Evolutionary conservation across 2,888 invertebrate species (phyloP).

Genomic region (Microctonus hyperodae): DNA sequence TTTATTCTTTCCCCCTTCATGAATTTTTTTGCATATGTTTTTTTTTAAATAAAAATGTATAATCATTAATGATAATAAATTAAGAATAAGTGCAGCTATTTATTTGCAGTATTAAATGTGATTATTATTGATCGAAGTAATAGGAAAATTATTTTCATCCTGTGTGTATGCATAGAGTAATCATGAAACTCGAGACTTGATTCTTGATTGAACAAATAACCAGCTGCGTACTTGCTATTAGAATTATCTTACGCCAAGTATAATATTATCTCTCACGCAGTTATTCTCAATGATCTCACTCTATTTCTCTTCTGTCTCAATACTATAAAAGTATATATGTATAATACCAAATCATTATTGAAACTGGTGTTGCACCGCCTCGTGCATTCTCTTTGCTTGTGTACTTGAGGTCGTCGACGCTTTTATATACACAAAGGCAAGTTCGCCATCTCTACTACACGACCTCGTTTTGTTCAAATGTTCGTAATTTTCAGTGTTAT

Average conservation of each 20-base stretch:
- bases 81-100: background rate
- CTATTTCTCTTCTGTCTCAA: background rate
- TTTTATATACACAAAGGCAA: conserved; percentile 23
- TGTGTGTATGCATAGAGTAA: background rate
- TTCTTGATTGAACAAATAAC: background rate
- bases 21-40: background rate
- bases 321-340: background rate
- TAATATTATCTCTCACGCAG: too few species aligned
- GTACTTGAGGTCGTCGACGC: conserved; percentile 31
- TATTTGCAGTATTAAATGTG: background rate
- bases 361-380: background rate
- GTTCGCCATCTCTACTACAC: conserved; percentile 22
- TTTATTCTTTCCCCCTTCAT: background rate
- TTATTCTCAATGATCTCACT: background rate
- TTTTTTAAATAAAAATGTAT: background rate
- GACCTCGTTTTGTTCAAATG: conserved; percentile 28
- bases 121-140: background rate
- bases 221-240: background rate
- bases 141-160: background rate
- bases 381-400: background rate
- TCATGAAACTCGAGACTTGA: background rate
- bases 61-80: conserved; percentile 13
- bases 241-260: background rate
- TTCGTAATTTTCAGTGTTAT: background rate
- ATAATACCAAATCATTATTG: background rate